phyloP scores from a whole-genome alignment of 1,140 invertebrate species.

The Lanistes nyassanus region DNA sequence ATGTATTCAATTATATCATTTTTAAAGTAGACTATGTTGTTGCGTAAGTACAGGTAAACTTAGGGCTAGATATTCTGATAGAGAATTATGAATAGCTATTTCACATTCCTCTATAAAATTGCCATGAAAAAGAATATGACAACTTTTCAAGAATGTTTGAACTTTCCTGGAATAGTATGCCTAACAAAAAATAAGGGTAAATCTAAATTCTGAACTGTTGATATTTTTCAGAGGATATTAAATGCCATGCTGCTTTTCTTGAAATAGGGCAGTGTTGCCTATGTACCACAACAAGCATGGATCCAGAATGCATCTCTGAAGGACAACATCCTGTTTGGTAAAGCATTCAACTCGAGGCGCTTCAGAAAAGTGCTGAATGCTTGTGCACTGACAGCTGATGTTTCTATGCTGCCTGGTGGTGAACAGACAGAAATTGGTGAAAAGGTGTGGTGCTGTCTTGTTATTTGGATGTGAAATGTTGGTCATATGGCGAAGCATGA shows the following conservation, averaged over 20 bases:
- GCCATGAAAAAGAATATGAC: no score
- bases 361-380: constrained; percentile 69
- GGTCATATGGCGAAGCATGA: not conserved
- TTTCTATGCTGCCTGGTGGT: constrained; percentile 74
- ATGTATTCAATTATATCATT: no score
- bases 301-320: constrained; percentile 73
- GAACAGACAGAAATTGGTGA: constrained; percentile 72
- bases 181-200: no score
- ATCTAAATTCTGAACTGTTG: no score
- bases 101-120: no score
- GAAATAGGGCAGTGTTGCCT: constrained; percentile 68
- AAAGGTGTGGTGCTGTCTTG: constrained; percentile 34
- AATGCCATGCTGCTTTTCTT: not conserved
- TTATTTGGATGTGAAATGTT: not conserved
- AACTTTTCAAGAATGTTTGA: no score
- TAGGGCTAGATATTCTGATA: no score
- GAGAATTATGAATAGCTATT: no score
- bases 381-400: constrained; percentile 74
- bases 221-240: not conserved
- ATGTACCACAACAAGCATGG: constrained; percentile 79
- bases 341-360: constrained; percentile 58
- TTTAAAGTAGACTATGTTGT: no score
- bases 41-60: no score
- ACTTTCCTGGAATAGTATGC: no score
- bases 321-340: constrained; percentile 76